Evolutionary conservation across 2,113 vertebrate genomes (phyloP), one percentile per base, ranked within the genome.

Genomic region (Trematomus loennbergii): DNA sequence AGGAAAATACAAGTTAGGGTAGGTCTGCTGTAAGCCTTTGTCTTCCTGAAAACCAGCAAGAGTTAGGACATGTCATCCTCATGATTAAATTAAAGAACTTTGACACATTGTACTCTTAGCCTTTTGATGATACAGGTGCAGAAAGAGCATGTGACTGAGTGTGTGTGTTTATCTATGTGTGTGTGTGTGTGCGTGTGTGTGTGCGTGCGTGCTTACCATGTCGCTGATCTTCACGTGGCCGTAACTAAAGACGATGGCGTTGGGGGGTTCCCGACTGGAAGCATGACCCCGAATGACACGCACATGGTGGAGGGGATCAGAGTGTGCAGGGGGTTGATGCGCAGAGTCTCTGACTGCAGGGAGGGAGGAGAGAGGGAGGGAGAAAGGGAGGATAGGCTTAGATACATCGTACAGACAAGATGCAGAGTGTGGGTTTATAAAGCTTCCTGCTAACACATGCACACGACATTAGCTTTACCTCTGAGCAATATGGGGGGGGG

Each of bases 201-300:
- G 75, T 62, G 50, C n/a, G n/a, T 17, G 40, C 16, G 13, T 22
- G 55, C 92, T 92, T 91, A 99, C 98, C 98, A 99, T 99, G 66
- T 99, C 98, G 84, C 96, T 97, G 87, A 99, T 98, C 91, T 97
- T 94, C 94, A 97, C 96, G 87, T 99, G 97, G 64, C 98, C 97
- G 0, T 99, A 99, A 91, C 97, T 99, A 94, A 98, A 99, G 91
- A 99, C 97, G 9, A 99, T 99, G 89, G 98, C 98, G 5, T 99
- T 99, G 81, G 98, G 98, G 98, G 98, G 86, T 99, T 99, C 72
- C 98, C 98, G 83, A 99, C 98, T 0, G 98, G 98, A 88, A 99
- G 94, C 98, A 99, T 99, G 91, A 99, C 97, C 18, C 97, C 98
- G 12, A 99, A 98, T 18, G 98, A 99, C 91, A 99, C 97, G 29